Evolutionary conservation across 2,113 vertebrate species (phyloP), one percentile per base, ranked within the genome.

Genomic region (Gavia stellata): DNA sequence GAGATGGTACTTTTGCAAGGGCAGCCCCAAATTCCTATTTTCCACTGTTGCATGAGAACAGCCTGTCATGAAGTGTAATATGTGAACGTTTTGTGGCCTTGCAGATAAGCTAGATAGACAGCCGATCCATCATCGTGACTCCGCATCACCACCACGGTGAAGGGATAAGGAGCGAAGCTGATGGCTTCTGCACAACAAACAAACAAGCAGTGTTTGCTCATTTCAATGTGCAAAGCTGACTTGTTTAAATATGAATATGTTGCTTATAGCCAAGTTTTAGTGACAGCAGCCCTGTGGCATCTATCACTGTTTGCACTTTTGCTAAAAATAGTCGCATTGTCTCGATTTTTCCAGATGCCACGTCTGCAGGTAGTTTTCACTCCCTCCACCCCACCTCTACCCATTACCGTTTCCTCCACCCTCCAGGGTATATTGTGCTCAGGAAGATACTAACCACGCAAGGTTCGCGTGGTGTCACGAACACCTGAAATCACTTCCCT

Each of bases 181-280:
- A 95, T 59, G 90, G 95, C 86, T 97, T 97, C 96, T 58, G 79
- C 92, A 93, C 86, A 96, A 93, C 92, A 94, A 96, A 95, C 89
- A 97, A 97, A 94, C 90, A 93, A 95, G 94, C 86, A 88, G 81
- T 87, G 90, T 94, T 93, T 97, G 92, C 90, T 96, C 95, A 91
- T 97, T 96, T 92, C 93, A 80, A 90, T 95, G 82, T 96, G 90
- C 97, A 96, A 95, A 97, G 96, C 91, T 96, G 97, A 96, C 96
- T 94, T 97, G 97, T 97, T 98, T 96, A 97, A 98, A 97, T 97
- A 97, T 94, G 97, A 97, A 96, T 98, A 95, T 74, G 87, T 91
- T 97, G 96, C 97, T 97, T 93, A 97, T 94, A 96, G 97, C 79
- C 95, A 92, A 97, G 97, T 96, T 97, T 96, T 96, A 97, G 97